Percentiles rank a stretch among this genome's conserved stretches.
These are phyloP conservation scores for Myotis planiceps DNA, from an alignment of 2,797 vertebrate genomes.

Conservation along the genomic window DNA sequence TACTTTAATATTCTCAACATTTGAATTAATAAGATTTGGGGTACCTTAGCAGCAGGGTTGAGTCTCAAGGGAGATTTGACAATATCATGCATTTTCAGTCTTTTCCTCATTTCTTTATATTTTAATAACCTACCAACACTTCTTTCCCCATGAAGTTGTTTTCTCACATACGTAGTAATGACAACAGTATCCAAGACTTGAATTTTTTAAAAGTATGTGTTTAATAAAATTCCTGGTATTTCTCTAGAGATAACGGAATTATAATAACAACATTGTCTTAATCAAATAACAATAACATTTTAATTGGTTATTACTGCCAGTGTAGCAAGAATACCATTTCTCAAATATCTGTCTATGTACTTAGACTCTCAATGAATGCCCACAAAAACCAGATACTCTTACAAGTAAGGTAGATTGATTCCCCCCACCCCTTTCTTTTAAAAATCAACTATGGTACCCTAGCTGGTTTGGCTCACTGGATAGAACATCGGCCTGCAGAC, in stretches of 20 bases:
- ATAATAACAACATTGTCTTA: conserved; percentile 20
- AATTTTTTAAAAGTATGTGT: conserved; percentile 64
- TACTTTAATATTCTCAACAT: neutral
- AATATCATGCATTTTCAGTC: conserved; percentile 33
- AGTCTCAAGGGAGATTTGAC: conserved; percentile 12
- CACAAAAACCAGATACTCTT: neutral
- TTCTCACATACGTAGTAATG: neutral
- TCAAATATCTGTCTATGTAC: conserved; percentile 5
- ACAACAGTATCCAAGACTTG: conserved; percentile 44
- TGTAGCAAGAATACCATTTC: conserved; percentile 31
- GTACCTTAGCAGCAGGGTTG: neutral
- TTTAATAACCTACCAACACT: conserved; percentile 44
- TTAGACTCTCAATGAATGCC: neutral
- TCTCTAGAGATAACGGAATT: conserved; percentile 64
- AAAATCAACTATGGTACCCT: neutral
- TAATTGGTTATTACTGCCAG: conserved; percentile 41
- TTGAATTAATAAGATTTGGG: neutral
- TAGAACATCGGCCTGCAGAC: no score
- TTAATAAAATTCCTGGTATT: conserved; percentile 67
- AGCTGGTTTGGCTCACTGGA: no score
- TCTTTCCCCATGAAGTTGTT: neutral
- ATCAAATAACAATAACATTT: conserved; percentile 61
- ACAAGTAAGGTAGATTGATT: neutral
- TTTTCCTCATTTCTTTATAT: conserved; percentile 46
- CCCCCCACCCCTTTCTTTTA: neutral